phyloP scores from a whole-genome alignment of 2,888 invertebrate genomes.

The Myopa tessellatipennis region DNA sequence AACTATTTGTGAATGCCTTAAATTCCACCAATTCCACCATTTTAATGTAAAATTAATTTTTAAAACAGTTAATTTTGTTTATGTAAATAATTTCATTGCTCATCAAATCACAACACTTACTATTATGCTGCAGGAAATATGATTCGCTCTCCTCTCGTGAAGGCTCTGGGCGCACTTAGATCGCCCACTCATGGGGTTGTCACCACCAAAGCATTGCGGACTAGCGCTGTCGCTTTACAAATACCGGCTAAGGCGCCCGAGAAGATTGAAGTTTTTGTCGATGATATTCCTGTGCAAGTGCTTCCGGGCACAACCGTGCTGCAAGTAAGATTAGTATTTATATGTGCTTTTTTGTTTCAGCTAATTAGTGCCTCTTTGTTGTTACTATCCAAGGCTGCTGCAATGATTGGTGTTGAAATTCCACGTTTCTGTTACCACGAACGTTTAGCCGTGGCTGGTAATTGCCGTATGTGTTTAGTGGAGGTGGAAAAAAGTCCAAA shows the following conservation, averaged over 20 bases:
- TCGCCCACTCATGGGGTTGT: conserved; percentile 65
- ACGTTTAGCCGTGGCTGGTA: conserved; percentile 96
- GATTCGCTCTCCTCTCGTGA: conserved; percentile 81
- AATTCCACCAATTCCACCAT: conserved; percentile 8
- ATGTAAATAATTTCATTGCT: not conserved
- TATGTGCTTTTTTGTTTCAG: not conserved
- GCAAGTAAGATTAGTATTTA: conserved; percentile 75
- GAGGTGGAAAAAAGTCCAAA: conserved; percentile 99
- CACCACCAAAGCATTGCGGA: conserved; percentile 68
- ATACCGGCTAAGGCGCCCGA: conserved; percentile 73
- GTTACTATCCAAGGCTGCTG: conserved; percentile 80
- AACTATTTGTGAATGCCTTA: not conserved
- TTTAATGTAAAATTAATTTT: not conserved
- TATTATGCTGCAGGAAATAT: conserved; percentile 65
- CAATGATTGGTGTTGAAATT: conserved; percentile 95
- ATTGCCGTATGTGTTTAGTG: conserved; percentile 99
- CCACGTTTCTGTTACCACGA: conserved; percentile 99
- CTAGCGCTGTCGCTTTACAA: conserved; percentile 68
- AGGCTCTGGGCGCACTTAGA: conserved; percentile 72
- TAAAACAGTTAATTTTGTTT: not conserved
- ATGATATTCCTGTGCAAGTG: conserved; percentile 94
- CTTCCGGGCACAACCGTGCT: conserved; percentile 96
- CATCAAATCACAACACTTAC: conserved; percentile 16
- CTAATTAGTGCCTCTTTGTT: conserved; percentile 12
- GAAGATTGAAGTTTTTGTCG: conserved; percentile 95